Evolutionary conservation across 2,113 vertebrate species (phyloP), one percentile per base, ranked within the genome.

Genomic region (Carassius gibelio): DNA sequence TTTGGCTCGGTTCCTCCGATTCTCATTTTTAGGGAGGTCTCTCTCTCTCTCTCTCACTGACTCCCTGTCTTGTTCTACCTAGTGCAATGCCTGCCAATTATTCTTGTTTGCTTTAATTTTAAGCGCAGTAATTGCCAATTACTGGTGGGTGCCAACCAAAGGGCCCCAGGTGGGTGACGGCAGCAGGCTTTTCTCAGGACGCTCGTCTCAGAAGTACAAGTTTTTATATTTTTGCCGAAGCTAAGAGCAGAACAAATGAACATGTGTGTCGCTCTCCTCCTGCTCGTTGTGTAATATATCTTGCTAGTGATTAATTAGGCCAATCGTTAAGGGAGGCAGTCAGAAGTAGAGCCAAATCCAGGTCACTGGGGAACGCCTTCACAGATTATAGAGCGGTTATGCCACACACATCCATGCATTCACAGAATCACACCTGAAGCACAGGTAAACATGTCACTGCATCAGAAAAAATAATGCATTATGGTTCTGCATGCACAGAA

Each of bases 51-150:
- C 75, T 78, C 61, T 5, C 52, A 84, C 42, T 68, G 21, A 71
- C 68, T 36, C 55, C 10, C 52, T 45, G 30, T 78, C 86, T 66
- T 23, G 34, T 72, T 59, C 62, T 23, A 15, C 34, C 64, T 72
- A 80, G 79, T 45, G 26, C 48, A 30, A 48, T 13, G n/a, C 45
- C 72, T 75, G 85, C 85, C 85, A 85, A 81, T 84, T 83, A 81
- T 36, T 81, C 72, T 23, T 87, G 75, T 90, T 86, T 85, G 77
- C 87, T 87, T 90, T 90, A 77, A 82, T 84, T 88, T 68, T 62
- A 34, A 88, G 79, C 57, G 19, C 8, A 38, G 79, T 84, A 90
- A 85, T 87, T 88, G 85, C 71, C 81, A 85, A 84, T 86, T 81
- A 84, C 81, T 86, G 30, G 38, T 17, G 68, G 48, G 74, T 84